Base-by-base conservation (phyloP, 1,140 invertebrate species). In the Diachasmimorpha longicaudata region DNA sequence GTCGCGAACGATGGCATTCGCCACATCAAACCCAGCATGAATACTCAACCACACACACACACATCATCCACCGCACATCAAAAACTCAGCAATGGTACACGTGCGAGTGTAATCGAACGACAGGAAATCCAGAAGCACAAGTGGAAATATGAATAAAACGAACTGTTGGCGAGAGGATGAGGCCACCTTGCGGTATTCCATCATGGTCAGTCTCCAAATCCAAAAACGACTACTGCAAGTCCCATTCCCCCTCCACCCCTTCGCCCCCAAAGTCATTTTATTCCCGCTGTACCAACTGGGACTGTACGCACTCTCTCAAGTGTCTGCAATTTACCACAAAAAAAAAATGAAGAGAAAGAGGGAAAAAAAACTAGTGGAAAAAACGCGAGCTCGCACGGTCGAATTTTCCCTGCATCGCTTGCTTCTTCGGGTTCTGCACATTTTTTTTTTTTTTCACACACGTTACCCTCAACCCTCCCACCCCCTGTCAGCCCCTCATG, bases 331-430 rank as follows among this genome's bases (percentile, higher is more conserved):
- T 63, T 63, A 63, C 48, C 48, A 14, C 58, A 31, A 11, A 63
- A 63, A 13, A 55, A 55, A 55, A 16, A 16, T 19, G 48, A 16
- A 25, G 25, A 66, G 39, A 44, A 44, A 25, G 46, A 74, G 39
- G 16, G 19, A 25, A 25, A 74, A 67, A 69, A 75, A 55, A 31
- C 44, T 5, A 52, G 21, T n/a, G 39, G 13, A 42, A 42, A 42
- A 42, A 42, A 42, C 4, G 13, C 9, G 9, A 42, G 39, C 36
- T 75, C 70, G 68, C 42, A 75, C 74, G 44, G 69, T 75, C 73
- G 74, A 75, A 75, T 75, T 75, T 70, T 70, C 74, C 74, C 74
- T 37, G 68, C 39, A 31, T 58, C 67, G 66, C 48, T 66, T 31
- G 6, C 42, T 72, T 76, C 37, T 39, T 75, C 66, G 14, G n/a